Evolutionary conservation across 1,140 invertebrate genomes (phyloP).

Genomic region (Drosophila mayri): DNA sequence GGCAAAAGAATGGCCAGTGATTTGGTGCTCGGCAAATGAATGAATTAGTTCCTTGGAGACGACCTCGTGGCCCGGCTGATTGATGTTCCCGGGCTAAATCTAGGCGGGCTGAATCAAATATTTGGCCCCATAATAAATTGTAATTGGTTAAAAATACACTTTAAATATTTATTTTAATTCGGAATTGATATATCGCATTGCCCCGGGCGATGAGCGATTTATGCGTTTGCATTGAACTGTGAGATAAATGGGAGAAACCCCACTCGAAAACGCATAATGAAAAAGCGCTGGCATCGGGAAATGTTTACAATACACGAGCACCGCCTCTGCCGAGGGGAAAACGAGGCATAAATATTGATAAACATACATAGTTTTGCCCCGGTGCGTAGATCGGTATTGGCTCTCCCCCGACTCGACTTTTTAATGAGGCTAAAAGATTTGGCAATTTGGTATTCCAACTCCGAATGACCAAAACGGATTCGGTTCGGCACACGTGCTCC

Average conservation of each 20-base stretch:
- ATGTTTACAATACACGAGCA: slow-evolving; percentile 52
- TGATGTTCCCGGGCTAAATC: slow-evolving; percentile 24
- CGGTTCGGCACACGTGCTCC: slow-evolving; percentile 19
- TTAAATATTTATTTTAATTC: slow-evolving; percentile 84
- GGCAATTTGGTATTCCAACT: slow-evolving; percentile 40
- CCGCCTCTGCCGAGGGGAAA: slow-evolving; percentile 4
- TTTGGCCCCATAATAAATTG: slow-evolving; percentile 69
- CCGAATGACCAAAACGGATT: slow-evolving; percentile 34
- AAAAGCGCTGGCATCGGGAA: slow-evolving; percentile 42
- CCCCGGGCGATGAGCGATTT: slow-evolving; percentile 72
- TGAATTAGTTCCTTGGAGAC: slow-evolving; percentile 79
- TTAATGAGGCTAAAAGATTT: slow-evolving; percentile 41
- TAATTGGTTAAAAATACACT: slow-evolving; percentile 41
- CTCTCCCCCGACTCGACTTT: neutral
- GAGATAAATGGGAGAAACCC: slow-evolving; percentile 78
- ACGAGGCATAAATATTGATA: slow-evolving; percentile 54
- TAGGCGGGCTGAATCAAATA: slow-evolving; percentile 9
- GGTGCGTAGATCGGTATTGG: slow-evolving; percentile 11
- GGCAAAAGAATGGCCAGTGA: slow-evolving; percentile 73
- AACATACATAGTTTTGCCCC: slow-evolving; percentile 39
- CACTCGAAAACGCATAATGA: slow-evolving; percentile 56
- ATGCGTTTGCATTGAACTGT: slow-evolving; percentile 84
- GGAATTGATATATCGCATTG: slow-evolving; percentile 76
- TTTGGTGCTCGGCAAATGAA: slow-evolving; percentile 68
- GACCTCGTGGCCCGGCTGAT: slow-evolving; percentile 25